These are phyloP conservation scores for Lepidotrigona ventralis DNA, from an alignment of 1,140 invertebrate genomes.

Conservation along the genomic window DNA sequence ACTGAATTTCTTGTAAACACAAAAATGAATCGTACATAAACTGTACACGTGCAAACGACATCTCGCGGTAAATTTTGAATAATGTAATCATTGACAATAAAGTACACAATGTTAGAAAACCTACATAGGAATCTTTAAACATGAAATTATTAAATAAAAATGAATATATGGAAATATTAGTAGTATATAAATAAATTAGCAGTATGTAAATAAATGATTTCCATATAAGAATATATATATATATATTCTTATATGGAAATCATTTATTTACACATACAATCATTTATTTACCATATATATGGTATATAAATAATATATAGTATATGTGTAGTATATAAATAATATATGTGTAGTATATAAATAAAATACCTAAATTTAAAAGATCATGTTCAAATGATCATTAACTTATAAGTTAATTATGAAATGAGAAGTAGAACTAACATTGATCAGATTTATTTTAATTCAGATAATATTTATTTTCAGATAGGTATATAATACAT, in stretches of 20 bases:
- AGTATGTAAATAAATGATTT: neutral
- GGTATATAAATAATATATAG: neutral
- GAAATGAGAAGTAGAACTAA: no score
- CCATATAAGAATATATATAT: no score
- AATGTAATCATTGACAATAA: neutral
- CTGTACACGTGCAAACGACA: neutral
- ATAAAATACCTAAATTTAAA: neutral
- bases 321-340: neutral
- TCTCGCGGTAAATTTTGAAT: neutral
- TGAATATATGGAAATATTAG: neutral
- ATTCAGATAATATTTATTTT: slow-evolving; percentile 65
- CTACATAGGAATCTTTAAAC: neutral
- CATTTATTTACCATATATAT: no score
- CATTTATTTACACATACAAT: no score
- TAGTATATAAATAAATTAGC: neutral
- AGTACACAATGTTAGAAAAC: neutral
- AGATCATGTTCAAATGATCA: neutral
- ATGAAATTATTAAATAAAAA: neutral
- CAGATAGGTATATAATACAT: slow-evolving; percentile 70
- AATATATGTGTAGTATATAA: neutral
- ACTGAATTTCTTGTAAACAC: neutral
- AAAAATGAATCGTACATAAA: neutral
- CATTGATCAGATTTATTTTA: slow-evolving; percentile 4
- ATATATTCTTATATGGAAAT: no score
- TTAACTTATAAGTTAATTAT: neutral